Evolutionary conservation across 2,113 vertebrate genomes (phyloP), one percentile per base, ranked within the genome.

Genomic region (Cryptotis parvus): DNA sequence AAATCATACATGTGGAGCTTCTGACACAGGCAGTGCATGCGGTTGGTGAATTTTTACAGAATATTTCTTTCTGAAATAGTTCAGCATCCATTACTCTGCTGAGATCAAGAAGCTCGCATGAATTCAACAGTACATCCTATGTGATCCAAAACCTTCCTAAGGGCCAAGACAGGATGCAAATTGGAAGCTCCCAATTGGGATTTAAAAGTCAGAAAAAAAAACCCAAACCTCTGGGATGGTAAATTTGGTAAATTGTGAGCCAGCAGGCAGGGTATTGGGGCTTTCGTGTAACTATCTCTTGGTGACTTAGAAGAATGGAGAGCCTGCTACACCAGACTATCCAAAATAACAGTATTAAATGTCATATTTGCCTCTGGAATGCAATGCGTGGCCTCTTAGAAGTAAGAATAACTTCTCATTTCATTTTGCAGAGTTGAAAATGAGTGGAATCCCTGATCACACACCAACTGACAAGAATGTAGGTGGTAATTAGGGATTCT

Each of bases 1-100:
- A 95, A 96, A 96, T 93, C 93, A 92, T 92, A 89, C 91, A 81
- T 82, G 92, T 73, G 52, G 66, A 61, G 45, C 91, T 94, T 90
- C 93, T 72, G 72, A 94, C 65, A 84, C 61, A 27, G 66, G 55
- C 88, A 87, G 18, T 74, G 77, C 3, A 49, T 2, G 31, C 82
- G 83, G 49, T 24, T 84, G 18, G 0, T 29, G 4, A 31, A 89
- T 89, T 58, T 55, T 61, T 22, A 74, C 0, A 24, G 89, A 96
- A 92, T 61, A 68, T 22, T 82, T 87, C 87, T 92, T 81, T 93
- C 76, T 91, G 89, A 89, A 93, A 93, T 5, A 91, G 5, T 90
- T 95, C 87, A 6, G 0, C 3, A 35, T 73, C 82, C 91, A 70
- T 95, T 91, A 93, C 9, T 26, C 3, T 66, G 58, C 81, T 91